Evolutionary conservation across 1,140 invertebrate species (phyloP), one percentile per base, ranked within the genome.

Genomic region (Heliconius nattereri): DNA sequence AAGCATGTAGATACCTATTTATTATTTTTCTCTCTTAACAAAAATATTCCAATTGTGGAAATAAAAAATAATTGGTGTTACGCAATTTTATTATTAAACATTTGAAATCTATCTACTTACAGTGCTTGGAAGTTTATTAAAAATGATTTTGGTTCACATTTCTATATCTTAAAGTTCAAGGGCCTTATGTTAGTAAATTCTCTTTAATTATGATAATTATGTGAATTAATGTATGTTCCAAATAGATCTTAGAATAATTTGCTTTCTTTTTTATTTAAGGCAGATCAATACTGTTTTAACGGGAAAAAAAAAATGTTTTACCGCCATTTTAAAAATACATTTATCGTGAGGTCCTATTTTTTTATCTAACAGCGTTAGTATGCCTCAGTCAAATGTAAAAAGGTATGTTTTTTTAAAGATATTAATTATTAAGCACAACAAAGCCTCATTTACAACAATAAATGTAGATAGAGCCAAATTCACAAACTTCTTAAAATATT

Each of bases 151-250:
- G 60, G 60, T 66, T 66, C 26, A 66, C n/a, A 16, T 7, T 6
- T 66, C 60, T 60, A 60, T 23, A n/a, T 60, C 57, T 66, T 66
- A 11, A 60, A 29, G 60, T 66, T 23, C 11, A 66, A 29, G 60
- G 13, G 60, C 26, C 60, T 66, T 66, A 66, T 26, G 9, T 66
- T 66, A 66, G 26, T 66, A 66, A 66, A 66, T 66, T 66, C 60
- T 66, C 60, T 66, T 29, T 66, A 66, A 66, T 66, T 26, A 66
- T 26, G 16, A 13, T 29, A 23, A 66, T 13, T 13, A 66, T 66
- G 29, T 29, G 9, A 66, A 26, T 66, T 66, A 66, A 45, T 45
- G 13, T 45, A 16, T 45, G 40, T 45, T 45, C 3, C 40, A 45
- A 16, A 16, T 16, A 45, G 40, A 66, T 66, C 11, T 16, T 26